These are phyloP conservation scores for Apamea anceps DNA, from an alignment of 2,888 invertebrate species.

Conservation along the genomic window DNA sequence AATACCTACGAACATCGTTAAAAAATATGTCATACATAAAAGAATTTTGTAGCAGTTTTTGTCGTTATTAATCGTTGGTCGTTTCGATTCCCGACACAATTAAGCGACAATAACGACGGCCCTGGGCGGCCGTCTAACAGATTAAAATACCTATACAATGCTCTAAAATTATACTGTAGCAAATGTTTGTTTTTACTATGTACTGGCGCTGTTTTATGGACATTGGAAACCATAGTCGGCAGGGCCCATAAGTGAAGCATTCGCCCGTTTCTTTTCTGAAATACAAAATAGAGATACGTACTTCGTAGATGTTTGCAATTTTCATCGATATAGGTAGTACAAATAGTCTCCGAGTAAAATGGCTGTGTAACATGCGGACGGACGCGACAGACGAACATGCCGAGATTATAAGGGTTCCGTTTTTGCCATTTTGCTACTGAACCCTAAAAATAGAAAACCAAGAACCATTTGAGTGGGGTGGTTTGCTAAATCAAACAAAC, in stretches of 20 bases:
- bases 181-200: constrained; percentile 7
- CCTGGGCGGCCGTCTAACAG: constrained; percentile 20
- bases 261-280: not conserved
- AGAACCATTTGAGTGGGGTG: too few species aligned
- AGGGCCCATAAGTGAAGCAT: not conserved
- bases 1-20: not conserved
- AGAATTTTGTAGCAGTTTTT: constrained; percentile 7
- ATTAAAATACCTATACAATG: constrained; percentile 35
- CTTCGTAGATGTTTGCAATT: not conserved
- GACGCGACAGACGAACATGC: too few species aligned
- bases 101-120: constrained; percentile 18
- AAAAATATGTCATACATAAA: constrained; percentile 12
- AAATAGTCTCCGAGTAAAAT: too few species aligned
- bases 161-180: constrained; percentile 2
- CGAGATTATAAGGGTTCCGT: too few species aligned
- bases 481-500: not conserved
- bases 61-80: constrained; percentile 24
- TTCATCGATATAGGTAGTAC: too few species aligned
- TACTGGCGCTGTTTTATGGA: not conserved
- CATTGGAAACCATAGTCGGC: constrained; percentile 3
- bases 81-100: constrained; percentile 33
- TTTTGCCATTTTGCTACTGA: not conserved
- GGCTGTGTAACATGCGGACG: too few species aligned
- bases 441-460: not conserved
- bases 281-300: not conserved